Evolutionary conservation across 1,140 invertebrate species (phyloP), one percentile per base, ranked within the genome.

Genomic region (Macrobrachium rosenbergii): DNA sequence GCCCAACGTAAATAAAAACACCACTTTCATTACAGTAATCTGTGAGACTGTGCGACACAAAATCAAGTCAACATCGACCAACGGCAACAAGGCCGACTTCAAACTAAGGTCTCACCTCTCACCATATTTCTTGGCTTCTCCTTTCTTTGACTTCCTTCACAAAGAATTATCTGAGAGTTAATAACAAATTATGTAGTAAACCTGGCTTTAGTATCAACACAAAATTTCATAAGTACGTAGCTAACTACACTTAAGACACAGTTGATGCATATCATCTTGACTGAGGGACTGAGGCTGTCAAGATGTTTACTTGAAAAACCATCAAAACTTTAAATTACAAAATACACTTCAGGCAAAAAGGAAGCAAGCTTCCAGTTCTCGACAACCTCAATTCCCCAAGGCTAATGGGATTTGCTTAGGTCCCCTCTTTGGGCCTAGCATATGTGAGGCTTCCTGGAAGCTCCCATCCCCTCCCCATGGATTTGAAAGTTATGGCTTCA

Each of bases 1-100:
- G 83, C 83, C 83, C 83, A 84, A 82, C 81, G 59, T 72, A 82
- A 69, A 77, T 58, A 81, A 37, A 84, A 76, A 84, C 83, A 84
- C 75, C 83, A 84, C 83, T 84, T 84, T 75, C 83, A 84, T 43
- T 84, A 84, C 83, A 84, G 43, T 76, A 84, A 83, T 52, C 23
- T 84, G 60, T 77, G 83, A 77, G 73, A 84, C 82, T 84, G 83
- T 84, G 83, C 83, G 83, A 84, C 83, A 84, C 62, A 67, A 84
- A 23, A 77, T 63, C 59, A 83, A 83, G 28, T 84, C 83, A 84
- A 84, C 83, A 84, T 43, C 60, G 83, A 84, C 75, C 75, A 84
- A 52, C 52, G 73, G 83, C 83, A 77, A 52, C 73, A 78, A 84
- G 23, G 75, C 59, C 73, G 62, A 76, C 23, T 58, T 84, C 83